Evolutionary conservation across 2,113 vertebrate species (phyloP).

Genomic region (Bufo gargarizans): DNA sequence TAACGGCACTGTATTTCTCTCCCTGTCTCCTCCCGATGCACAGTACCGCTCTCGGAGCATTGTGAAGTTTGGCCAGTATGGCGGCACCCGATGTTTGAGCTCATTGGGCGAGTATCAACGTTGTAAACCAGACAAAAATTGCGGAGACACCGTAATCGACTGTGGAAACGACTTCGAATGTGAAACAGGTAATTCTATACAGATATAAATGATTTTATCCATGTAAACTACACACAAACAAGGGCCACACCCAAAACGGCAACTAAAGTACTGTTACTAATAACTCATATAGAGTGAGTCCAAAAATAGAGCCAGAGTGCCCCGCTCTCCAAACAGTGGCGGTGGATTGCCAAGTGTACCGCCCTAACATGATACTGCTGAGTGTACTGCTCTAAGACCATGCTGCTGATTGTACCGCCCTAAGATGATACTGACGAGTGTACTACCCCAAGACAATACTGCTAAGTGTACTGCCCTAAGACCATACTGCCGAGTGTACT

Average conservation of each 20-base stretch:
- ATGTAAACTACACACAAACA: background rate
- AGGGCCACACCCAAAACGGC: background rate
- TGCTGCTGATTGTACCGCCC: too few relatives aligned
- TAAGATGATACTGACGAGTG: too few relatives aligned
- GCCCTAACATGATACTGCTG: too few relatives aligned
- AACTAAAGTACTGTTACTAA: too few relatives aligned
- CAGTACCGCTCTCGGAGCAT: conserved; percentile 80
- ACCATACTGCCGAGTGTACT: too few relatives aligned
- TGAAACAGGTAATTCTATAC: conserved; percentile 71
- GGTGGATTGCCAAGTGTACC: too few relatives aligned
- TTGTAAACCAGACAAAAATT: conserved; percentile 66
- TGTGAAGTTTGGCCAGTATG: conserved; percentile 81
- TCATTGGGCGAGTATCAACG: conserved; percentile 72
- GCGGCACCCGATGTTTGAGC: conserved; percentile 70
- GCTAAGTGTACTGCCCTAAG: too few relatives aligned
- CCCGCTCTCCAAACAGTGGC: too few relatives aligned
- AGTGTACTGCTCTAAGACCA: too few relatives aligned
- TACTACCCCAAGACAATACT: too few relatives aligned
- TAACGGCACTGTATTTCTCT: background rate
- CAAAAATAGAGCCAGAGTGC: too few relatives aligned
- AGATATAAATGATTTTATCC: background rate
- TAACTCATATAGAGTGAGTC: too few relatives aligned
- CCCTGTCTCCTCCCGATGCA: background rate
- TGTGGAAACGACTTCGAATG: conserved; percentile 77
- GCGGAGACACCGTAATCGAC: conserved; percentile 61